These are phyloP conservation scores for Holcopasites calliopsidis DNA, from an alignment of 1,140 invertebrate genomes.

Conservation along the genomic window DNA sequence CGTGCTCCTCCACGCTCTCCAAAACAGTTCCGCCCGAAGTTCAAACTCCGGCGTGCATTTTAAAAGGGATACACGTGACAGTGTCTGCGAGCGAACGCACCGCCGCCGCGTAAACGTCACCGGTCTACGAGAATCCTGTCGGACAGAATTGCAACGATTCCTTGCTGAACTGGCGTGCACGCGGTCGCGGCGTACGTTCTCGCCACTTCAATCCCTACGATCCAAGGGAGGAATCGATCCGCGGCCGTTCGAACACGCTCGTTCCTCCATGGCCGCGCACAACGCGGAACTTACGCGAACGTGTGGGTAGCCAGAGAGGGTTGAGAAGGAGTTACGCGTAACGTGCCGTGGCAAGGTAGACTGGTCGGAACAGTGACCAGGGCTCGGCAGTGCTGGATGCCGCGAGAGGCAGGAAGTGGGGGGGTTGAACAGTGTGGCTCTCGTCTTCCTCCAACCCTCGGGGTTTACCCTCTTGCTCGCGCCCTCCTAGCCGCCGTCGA, in stretches of 20 bases:
- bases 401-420: constrained; percentile 38
- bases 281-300: no score
- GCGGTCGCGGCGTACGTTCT: not conserved
- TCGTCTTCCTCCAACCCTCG: constrained; percentile 32
- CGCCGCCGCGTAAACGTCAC: not conserved
- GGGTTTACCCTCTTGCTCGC: constrained; percentile 15
- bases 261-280: no score
- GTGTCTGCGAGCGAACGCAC: no score
- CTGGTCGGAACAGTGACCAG: constrained; percentile 61
- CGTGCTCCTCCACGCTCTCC: no score
- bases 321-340: constrained; percentile 8
- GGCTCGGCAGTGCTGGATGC: constrained; percentile 58
- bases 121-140: not conserved
- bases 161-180: not conserved
- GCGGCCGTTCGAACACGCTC: not conserved
- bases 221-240: not conserved
- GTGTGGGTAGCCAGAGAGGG: not conserved
- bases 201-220: no score
- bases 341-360: constrained; percentile 54
- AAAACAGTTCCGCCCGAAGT: no score
- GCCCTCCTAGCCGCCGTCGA: constrained; percentile 51
- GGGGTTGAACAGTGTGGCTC: constrained; percentile 37
- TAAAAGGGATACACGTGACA: no score
- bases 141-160: not conserved
- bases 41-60: no score